Base-by-base conservation (phyloP, 2,888 invertebrate species). In the Epiblema foenella region DNA sequence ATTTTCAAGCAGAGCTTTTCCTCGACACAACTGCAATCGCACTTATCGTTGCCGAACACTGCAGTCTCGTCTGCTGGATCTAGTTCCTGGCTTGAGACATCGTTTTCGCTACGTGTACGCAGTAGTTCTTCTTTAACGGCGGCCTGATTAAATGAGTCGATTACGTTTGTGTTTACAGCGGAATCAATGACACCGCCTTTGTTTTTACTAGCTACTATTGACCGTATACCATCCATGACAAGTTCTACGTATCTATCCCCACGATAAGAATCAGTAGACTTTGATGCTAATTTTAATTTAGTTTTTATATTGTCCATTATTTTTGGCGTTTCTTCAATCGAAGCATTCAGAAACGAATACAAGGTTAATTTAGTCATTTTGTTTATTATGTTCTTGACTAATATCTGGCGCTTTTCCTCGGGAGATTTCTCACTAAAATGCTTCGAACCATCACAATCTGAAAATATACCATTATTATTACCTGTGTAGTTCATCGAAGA, bases 191-290 rank as follows among this genome's bases (percentile, higher is more conserved):
- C 39, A 51, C 39, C 39, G 15, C 18, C n/a, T 17, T 49, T 46
- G 10, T 64, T 64, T 54, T 39, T 65, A 12, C 64, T 37, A 46
- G 66, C 63, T 12, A 79, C 75, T 52, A 81, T 82, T 46, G 76
- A 73, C 75, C 79, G 82, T 68, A 90, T 78, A n/a, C 86, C 85
- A 68, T 84, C 76, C 86, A 90, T 85, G 39, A 91, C 83, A 4
- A 87, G 73, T 46, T 82, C 75, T 0, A 88, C 80, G 77, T 89
- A 86, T 78, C 81, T 85, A 5, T 79, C 73, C 1, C 46, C 46
- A 8, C 79, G 81, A 51, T 82, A 79, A 2, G 65, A 33, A 20
- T 85, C 84, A 62, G 85, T 78, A 5, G 74, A 63, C 66, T 77
- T 72, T 0, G 84, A 79, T 17, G 83, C 82, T 66, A 79, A 79